phyloP scores from a whole-genome alignment of 1,140 invertebrate genomes.

The Anastrepha ludens region DNA sequence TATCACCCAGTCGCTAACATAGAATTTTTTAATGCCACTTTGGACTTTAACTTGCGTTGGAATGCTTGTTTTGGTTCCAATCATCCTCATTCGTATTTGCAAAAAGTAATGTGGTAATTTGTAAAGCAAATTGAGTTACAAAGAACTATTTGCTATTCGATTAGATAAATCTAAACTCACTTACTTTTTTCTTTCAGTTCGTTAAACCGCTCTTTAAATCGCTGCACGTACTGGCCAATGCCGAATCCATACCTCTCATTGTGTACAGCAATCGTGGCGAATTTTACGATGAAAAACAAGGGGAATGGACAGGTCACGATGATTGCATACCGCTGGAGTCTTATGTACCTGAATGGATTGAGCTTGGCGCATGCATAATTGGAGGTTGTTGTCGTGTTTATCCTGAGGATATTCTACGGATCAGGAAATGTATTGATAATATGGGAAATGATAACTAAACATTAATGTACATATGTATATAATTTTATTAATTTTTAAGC shows the following conservation, averaged over 20 bases:
- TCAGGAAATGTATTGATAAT: constrained; percentile 74
- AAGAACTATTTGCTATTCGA: too few relatives aligned
- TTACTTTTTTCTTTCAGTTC: constrained; percentile 57
- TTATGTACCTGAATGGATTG: constrained; percentile 81
- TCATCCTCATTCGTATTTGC: too few relatives aligned
- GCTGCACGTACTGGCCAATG: constrained; percentile 65
- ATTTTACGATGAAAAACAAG: constrained; percentile 75
- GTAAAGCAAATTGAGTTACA: too few relatives aligned
- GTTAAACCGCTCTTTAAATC: constrained; percentile 77
- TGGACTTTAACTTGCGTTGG: too few relatives aligned
- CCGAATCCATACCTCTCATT: constrained; percentile 75
- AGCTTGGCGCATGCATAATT: constrained; percentile 81
- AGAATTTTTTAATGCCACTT: too few relatives aligned
- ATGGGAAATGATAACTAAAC: constrained; percentile 56
- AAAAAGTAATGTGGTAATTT: too few relatives aligned
- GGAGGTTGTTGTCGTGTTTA: constrained; percentile 88
- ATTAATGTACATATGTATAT: background rate
- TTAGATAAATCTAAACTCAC: too few relatives aligned
- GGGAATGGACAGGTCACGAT: constrained; percentile 77
- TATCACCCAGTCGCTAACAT: too few relatives aligned
- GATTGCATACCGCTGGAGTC: constrained; percentile 75
- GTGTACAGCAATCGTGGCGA: constrained; percentile 86
- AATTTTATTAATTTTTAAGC: constrained; percentile 4
- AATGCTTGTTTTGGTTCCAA: too few relatives aligned
- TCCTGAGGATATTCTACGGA: constrained; percentile 78